Evolutionary conservation across 1,140 invertebrate species (phyloP), one percentile per base, ranked within the genome.

Genomic region (Formica exsecta): DNA sequence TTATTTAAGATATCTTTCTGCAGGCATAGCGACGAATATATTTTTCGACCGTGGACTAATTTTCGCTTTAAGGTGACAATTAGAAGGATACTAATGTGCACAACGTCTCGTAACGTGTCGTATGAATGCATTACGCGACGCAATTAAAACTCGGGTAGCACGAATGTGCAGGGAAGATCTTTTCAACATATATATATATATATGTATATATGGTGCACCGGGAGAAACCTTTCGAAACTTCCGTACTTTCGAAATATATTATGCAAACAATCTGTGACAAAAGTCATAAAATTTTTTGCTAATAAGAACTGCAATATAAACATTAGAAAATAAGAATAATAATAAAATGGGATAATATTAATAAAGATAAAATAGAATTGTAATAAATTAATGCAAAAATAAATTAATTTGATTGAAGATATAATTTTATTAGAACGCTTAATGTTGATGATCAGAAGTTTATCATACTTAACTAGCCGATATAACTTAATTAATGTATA

Each of bases 121-220:
- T 71, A 71, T 59, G 65, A 80, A 80, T 80, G 77, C 65, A 80
- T 80, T 80, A 80, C 54, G 51, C 77, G 51, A 70, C 32, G 65
- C 65, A 71, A 80, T 80, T 80, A 80, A 80, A 80, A 80, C 22
- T 25, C 41, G 44, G 22, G 77, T 54, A 80, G 62, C 75, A 54
- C 44, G 61, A 80, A 80, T 71, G 19, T 57, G 65, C 64, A 57
- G 19, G 6, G 9, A 25, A 59, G 16, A 32, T 70, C 65, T 70
- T 25, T 62, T 41, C 44, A 51, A 6, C 44, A 9, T 16, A 29
- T 44, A 38, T 22, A 29, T 44, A 38, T 22, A 4, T 19, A 4
- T 4, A 22, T 22, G 19, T 80, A 9, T 68, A 80, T 13, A 70
- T 36, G 65, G 65, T 80, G 77, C 48, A n/a, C 16, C 22, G 16